These are phyloP conservation scores for Poeciliopsis occidentalis DNA, from an alignment of 2,113 vertebrate genomes.

Conservation along the genomic window DNA sequence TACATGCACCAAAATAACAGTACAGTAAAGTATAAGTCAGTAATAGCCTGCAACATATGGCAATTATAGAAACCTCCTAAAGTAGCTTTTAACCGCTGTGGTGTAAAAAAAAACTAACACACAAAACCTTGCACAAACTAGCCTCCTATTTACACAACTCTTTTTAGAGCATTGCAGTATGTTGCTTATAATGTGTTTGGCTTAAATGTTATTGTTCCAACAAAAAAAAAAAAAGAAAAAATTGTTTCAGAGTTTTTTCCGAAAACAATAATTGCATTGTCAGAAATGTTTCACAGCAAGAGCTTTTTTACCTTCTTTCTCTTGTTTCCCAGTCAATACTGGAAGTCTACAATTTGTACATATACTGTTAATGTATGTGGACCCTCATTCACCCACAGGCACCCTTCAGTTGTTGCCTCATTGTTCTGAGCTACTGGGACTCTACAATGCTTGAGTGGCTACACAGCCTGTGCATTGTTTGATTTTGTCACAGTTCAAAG, in stretches of 20 bases:
- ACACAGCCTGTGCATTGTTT: constrained; percentile 47
- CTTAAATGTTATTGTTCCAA: neutral
- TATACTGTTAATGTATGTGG: constrained; percentile 22
- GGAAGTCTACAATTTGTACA: neutral
- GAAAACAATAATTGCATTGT: neutral
- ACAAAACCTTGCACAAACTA: neutral
- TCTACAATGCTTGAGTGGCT: constrained; percentile 68
- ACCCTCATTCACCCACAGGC: neutral
- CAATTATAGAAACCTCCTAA: neutral
- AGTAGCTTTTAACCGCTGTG: neutral
- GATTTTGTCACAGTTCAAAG: constrained; percentile 64
- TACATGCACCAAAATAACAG: neutral
- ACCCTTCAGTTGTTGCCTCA: constrained; percentile 41
- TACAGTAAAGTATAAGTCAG: neutral
- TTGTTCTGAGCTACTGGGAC: constrained; percentile 65
- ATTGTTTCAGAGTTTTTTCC: neutral
- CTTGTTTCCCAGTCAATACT: constrained; percentile 12
- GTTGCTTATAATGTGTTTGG: neutral
- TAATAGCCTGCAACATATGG: too few species aligned
- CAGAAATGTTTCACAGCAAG: constrained; percentile 2
- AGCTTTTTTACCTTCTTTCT: constrained; percentile 1
- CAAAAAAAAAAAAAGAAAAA: too few species aligned
- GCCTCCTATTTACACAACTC: neutral
- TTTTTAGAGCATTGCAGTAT: neutral
- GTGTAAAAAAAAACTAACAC: neutral